Base-by-base conservation (phyloP, 2,113 vertebrate species). In the Galeopterus variegatus region DNA sequence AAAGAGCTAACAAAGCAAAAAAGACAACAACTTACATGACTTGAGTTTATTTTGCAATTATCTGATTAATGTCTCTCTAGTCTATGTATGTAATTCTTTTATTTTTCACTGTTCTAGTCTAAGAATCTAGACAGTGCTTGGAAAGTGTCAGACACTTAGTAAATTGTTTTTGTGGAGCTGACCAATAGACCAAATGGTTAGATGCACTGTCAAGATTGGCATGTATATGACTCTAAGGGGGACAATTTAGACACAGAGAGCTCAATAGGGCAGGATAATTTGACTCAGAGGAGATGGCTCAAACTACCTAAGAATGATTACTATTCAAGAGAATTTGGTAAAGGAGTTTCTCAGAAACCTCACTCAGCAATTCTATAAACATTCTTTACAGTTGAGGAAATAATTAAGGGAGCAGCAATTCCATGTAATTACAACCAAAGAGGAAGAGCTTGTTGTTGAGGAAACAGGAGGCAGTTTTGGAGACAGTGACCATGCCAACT, bases 301-400 rank as follows among this genome's bases (percentile, higher is more conserved):
- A 89, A 54, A 65, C 23, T 64, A 83, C 21, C 6, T 62, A 81
- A 92, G 56, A 86, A 95, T 69, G 14, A 94, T 50, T 58, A 80
- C 6, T 72, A 36, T 95, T 95, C 64, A 87, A 86, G 48, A 84
- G 90, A 92, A 92, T 89, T 81, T 92, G 54, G 2, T 50, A 75
- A 69, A 93, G 8, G 21, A n/a, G 3, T 6, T 36, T 95, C 48
- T 81, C 7, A 41, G 60, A 81, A 88, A 91, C 54, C 73, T 76
- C 31, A 91, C 21, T 85, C 26, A 48, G 28, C 56, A n/a, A 77
- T 76, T 82, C 21, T 88, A 19, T 72, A 70, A 90, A 18, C 18
- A 36, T 73, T 36, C 19, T 76, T 81, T 80, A 41, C 36, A 90
- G 60, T n/a, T 41, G 36, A 73, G 48, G 72, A 93, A 90, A 6